Evolutionary conservation across 2,113 vertebrate genomes (phyloP), one percentile per base, ranked within the genome.

Genomic region (Nanorana parkeri): DNA sequence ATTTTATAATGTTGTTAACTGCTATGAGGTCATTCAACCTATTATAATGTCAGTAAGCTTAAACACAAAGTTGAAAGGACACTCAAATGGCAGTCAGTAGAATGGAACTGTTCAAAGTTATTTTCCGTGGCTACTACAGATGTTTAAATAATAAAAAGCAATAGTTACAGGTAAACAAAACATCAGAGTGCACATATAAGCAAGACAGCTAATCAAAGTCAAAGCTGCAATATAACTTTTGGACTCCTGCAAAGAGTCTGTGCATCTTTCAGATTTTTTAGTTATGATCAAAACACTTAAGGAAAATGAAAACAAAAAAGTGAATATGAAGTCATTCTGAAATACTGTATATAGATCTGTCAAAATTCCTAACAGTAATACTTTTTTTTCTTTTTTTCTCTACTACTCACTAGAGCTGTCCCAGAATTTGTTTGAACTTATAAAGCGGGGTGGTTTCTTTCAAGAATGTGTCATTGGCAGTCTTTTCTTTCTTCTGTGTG

Each of bases 191-290:
- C 28, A 68, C 55, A 58, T 68, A 78, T 58, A 41, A 68, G 65
- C 66, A 80, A 61, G 78, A 80, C 66, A 69, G 66, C 66, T 80
- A 80, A 80, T 69, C 78, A 80, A 80, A 80, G 78, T 80, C 29
- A 69, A 69, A 60, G 24, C 29, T 61, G 54, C 26, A 80, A 80
- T 67, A 69, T 71, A 58, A 61, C 29, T 80, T 71, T 80, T 69
- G 78, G 78, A 80, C 66, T 80, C 66, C 78, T 61, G 54, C 66
- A 80, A 80, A 80, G 67, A 69, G 66, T 60, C 47, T 58, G 55
- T 68, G 78, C 21, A 61, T 61, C 55, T 80, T 47, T 55, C 21
- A 80, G 78, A 71, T 47, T 80, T n/a, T 7, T 60, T 69, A 69
- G 28, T 28, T 56, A 58, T 68, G 55, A 80, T 80, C 66, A 80